Evolutionary conservation across 2,113 vertebrate species (phyloP), one percentile per base, ranked within the genome.

Genomic region (Lichenostomus cassidix): DNA sequence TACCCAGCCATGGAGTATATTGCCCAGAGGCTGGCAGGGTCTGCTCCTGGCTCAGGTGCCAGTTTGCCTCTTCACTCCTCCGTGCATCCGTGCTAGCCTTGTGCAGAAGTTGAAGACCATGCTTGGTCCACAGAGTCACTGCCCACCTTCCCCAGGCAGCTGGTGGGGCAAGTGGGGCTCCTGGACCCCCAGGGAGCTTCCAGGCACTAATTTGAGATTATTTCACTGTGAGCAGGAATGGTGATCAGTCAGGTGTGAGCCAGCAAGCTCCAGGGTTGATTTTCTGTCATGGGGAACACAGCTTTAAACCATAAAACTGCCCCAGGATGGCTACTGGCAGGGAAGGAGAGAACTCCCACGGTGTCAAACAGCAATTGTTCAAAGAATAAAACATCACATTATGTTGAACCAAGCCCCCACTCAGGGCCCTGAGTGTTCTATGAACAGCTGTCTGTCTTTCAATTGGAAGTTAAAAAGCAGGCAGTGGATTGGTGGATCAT

Each of bases 1-100:
- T 4, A 8, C 1, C 1, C 68, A 35, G 35, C 17, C 44, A 28
- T 24, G 20, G 24, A 29, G 13, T 2, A 0, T 6, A 15, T 15
- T 2, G 2, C 35, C 35, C 15, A 19, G 21, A 31, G 37, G 11
- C 14, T 7, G 12, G 16, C 37, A 35, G 14, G 25, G 2, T 19
- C 33, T 25, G 27, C 23, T 76, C 33, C 39, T 35, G 37, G 20
- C 49, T 74, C 49, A 5, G 15, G 19, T 2, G 2, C 24, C 3
- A 1, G 4, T 37, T 37, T 60, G 33, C 8, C 47, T 55, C 29
- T 52, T 35, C 49, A 1, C 4, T 60, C 10, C 24, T 33, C 73
- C 11, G 4, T 27, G 27, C 21, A 74, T 19, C 37, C 7, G 16
- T 1, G 0, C 7, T 28, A 17, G 33, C 15, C 49, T 63, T 58